A percentile compares a stretch with the other conserved stretches of the same genome.
These are phyloP conservation scores for Anhinga rufa DNA, from an alignment of 2,113 vertebrate species.

Conservation along the genomic window DNA sequence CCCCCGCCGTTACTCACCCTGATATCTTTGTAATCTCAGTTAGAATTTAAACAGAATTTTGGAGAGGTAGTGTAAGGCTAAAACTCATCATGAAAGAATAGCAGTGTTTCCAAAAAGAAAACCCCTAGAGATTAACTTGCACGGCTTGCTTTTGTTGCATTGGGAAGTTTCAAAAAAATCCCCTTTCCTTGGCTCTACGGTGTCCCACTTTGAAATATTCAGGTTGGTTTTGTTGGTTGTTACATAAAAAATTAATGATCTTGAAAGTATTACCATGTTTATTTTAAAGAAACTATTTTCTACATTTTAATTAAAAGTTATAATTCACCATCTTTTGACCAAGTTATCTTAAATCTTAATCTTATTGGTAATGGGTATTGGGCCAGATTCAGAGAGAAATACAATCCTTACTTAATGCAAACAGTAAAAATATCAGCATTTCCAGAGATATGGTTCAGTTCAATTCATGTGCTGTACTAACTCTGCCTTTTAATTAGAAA, in stretches of 20 bases:
- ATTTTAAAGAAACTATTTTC: constrained; percentile 72
- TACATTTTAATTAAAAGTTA: constrained; percentile 77
- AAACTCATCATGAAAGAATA: background rate
- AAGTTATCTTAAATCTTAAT: constrained; percentile 76
- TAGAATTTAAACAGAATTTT: background rate
- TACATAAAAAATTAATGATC: constrained; percentile 69
- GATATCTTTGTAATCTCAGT: background rate
- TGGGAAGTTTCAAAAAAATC: constrained; percentile 6
- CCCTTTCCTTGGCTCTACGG: background rate
- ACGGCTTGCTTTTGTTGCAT: background rate
- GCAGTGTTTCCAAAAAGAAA: background rate
- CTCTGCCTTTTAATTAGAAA: constrained; percentile 76
- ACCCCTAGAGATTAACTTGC: background rate
- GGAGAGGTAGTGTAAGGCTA: background rate
- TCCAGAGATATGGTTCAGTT: constrained; percentile 67
- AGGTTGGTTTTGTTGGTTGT: constrained; percentile 52
- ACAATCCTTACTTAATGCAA: constrained; percentile 74
- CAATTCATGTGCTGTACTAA: constrained; percentile 64
- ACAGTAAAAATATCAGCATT: constrained; percentile 73
- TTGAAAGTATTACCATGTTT: constrained; percentile 67
- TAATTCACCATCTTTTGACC: constrained; percentile 73
- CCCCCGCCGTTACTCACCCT: background rate
- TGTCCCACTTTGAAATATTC: constrained; percentile 61
- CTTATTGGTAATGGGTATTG: constrained; percentile 68
- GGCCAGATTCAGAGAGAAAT: constrained; percentile 71